These are phyloP conservation scores for Pandion haliaetus DNA, from an alignment of 2,113 vertebrate species.

Conservation along the genomic window DNA sequence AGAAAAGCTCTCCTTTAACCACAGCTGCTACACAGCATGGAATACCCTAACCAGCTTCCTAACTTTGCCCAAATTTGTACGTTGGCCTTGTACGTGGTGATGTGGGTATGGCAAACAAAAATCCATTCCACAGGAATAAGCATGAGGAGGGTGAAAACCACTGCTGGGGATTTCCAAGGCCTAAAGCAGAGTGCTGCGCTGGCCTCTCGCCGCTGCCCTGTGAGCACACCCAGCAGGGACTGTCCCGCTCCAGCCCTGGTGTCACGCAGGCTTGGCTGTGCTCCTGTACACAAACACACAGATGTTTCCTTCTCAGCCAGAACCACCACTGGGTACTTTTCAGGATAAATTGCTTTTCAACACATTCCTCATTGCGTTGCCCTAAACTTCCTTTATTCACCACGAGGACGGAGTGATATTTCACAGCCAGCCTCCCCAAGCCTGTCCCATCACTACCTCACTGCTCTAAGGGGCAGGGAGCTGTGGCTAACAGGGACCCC, in stretches of 20 bases:
- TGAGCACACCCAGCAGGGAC: not conserved
- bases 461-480: not conserved
- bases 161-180: not conserved
- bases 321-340: not conserved
- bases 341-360: not conserved
- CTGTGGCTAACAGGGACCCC: not conserved
- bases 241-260: not conserved
- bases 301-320: not conserved
- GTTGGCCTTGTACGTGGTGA: not conserved
- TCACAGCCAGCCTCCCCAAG: not conserved
- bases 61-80: not conserved
- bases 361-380: not conserved
- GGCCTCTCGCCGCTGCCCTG: not conserved
- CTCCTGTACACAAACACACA: not conserved
- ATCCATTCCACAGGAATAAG: not conserved
- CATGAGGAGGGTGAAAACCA: not conserved
- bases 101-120: not conserved
- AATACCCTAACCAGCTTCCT: not conserved
- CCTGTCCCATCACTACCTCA: not conserved
- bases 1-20: not conserved
- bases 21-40: not conserved
- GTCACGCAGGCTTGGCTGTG: not conserved
- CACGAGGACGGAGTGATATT: not conserved
- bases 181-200: not conserved
- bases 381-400: not conserved